phyloP scores from a whole-genome alignment of 2,797 vertebrate species.

The Cuniculus paca region DNA sequence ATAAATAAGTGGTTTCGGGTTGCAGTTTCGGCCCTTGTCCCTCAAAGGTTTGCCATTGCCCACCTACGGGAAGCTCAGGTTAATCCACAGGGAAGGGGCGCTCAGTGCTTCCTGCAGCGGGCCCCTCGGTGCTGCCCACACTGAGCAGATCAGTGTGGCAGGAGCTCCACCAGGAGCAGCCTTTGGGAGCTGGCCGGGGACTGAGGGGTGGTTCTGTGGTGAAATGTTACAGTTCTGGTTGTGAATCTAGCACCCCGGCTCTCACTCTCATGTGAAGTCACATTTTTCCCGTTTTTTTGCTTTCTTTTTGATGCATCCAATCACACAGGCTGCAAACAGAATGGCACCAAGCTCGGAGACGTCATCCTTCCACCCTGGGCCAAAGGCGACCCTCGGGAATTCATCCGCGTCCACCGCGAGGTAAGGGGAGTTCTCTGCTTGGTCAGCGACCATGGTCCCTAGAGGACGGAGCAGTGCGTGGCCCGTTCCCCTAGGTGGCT shows the following conservation, averaged over 20 bases:
- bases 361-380: conserved; percentile 98
- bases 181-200: neutral
- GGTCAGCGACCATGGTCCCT: neutral
- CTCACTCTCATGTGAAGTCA: neutral
- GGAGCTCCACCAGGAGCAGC: neutral
- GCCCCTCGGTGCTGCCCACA: neutral
- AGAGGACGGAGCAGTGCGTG: neutral
- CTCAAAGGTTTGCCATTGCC: neutral
- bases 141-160: neutral
- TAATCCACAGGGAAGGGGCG: fast-evolving
- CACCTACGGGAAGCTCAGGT: neutral
- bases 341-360: conserved; percentile 96
- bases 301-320: neutral
- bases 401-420: conserved; percentile 98
- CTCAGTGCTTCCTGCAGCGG: neutral
- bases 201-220: neutral
- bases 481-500: neutral
- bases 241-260: neutral
- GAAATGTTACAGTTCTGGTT: neutral
- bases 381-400: conserved; percentile 98
- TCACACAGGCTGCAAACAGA: conserved; percentile 96
- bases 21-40: neutral
- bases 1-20: no score
- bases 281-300: neutral
- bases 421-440: conserved; percentile 85